Conservation (phyloP, 2,113 vertebrate species). For the Syrmaticus mikado region DNA sequence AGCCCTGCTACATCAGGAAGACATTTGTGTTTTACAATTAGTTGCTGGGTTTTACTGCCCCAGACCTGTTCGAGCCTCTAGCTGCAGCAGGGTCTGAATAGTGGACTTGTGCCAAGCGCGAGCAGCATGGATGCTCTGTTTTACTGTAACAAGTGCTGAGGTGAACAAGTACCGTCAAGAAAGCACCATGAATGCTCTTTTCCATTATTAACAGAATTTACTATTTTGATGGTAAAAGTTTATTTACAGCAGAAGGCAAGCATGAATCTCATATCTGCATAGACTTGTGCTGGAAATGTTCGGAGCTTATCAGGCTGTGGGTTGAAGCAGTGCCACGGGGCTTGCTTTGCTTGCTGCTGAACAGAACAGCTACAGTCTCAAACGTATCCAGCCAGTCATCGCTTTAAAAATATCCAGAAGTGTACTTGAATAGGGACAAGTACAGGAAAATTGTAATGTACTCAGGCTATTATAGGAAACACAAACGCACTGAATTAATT, state of each 20-base stretch:
- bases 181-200: constrained; percentile 43
- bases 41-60: constrained; percentile 35
- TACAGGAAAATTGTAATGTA: constrained; percentile 33
- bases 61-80: constrained; percentile 48
- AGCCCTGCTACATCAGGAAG: constrained; percentile 61
- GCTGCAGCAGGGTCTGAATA: constrained; percentile 63
- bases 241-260: constrained; percentile 22
- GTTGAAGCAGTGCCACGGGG: background rate
- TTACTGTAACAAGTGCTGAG: constrained; percentile 64
- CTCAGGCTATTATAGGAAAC: background rate
- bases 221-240: constrained; percentile 45
- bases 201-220: constrained; percentile 47
- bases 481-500: background rate
- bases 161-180: constrained; percentile 9
- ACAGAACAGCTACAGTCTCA: constrained; percentile 26
- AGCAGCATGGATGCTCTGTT: constrained; percentile 54
- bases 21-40: constrained; percentile 65
- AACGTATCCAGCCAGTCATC: background rate
- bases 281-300: constrained; percentile 18
- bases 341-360: background rate
- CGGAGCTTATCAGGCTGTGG: background rate
- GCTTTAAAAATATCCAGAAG: constrained; percentile 52
- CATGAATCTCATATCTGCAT: constrained; percentile 23
- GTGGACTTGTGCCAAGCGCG: constrained; percentile 66
- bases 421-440: background rate